phyloP scores from a whole-genome alignment of 2,113 vertebrate genomes.

The Hydrolagus affinis region DNA sequence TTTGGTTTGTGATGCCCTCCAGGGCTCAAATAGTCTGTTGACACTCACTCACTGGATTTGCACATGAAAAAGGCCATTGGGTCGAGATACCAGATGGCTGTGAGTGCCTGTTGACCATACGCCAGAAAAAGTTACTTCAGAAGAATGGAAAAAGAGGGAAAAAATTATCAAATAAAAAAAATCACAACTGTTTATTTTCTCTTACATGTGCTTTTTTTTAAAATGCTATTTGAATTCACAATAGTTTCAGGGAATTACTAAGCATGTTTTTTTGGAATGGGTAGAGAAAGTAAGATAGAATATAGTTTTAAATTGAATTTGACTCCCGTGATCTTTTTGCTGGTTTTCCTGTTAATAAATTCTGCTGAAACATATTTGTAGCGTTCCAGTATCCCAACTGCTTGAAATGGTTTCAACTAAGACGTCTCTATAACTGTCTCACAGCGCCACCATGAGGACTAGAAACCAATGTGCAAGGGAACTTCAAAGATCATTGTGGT shows the following conservation, averaged over 20 bases:
- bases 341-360: not conserved
- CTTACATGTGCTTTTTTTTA: not conserved
- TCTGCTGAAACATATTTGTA: not conserved
- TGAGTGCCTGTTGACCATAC: not conserved
- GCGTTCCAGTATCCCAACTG: not conserved
- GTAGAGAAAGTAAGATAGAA: not conserved
- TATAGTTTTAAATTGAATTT: constrained; percentile 3
- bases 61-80: not conserved
- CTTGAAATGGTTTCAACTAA: not conserved
- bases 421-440: constrained; percentile 1
- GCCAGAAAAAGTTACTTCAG: not conserved
- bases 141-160: not conserved
- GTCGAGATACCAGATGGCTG: not conserved
- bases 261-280: not conserved
- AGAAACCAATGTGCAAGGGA: not conserved
- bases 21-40: not conserved
- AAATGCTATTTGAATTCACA: not conserved
- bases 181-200: not conserved
- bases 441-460: constrained; percentile 14
- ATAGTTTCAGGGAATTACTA: not conserved
- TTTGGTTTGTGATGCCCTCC: not conserved
- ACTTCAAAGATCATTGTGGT: not conserved
- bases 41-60: not conserved
- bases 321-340: constrained; percentile 3
- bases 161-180: not conserved